Percentiles rank a stretch among this genome's conserved stretches.
phyloP scores from a whole-genome alignment of 2,113 vertebrate genomes.

The Oryzias curvinotus region DNA sequence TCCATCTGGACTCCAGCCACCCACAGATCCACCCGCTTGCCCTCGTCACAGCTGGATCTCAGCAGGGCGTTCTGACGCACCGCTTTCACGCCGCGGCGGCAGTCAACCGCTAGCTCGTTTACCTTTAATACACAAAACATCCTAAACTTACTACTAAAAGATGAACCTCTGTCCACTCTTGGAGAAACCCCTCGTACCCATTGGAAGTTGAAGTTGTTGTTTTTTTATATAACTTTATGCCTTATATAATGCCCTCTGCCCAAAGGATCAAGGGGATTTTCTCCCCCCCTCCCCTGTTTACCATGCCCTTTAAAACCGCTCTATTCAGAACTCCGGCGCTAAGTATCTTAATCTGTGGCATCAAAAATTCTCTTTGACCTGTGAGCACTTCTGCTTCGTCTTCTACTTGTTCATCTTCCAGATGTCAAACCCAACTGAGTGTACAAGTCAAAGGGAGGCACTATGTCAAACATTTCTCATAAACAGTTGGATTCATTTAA shows the following conservation, averaged over 20 bases:
- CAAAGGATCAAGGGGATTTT: constrained; percentile 15
- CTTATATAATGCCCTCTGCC: constrained; percentile 14
- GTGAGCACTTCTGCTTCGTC: background rate
- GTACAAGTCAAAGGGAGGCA: too few relatives aligned
- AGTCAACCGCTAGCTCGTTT: background rate
- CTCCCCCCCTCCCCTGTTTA: background rate
- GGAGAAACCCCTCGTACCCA: background rate
- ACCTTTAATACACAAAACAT: background rate
- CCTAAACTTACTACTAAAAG: background rate
- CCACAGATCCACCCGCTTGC: constrained; percentile 38
- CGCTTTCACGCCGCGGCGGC: too few relatives aligned
- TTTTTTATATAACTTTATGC: constrained; percentile 2
- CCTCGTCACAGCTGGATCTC: constrained; percentile 51
- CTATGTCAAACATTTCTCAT: too few relatives aligned
- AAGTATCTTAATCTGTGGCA: background rate
- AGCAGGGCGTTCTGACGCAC: constrained; percentile 9
- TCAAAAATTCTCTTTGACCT: background rate
- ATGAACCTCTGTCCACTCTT: background rate
- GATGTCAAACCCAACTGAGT: too few relatives aligned
- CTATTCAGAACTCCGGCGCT: background rate
- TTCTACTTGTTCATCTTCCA: background rate
- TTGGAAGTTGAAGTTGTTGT: background rate
- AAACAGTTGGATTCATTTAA: too few relatives aligned
- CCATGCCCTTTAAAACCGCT: constrained; percentile 8
- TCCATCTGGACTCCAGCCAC: constrained; percentile 59